Evolutionary conservation across 1,140 invertebrate species (phyloP).

Genomic region (Zaprionus ghesquierei): DNA sequence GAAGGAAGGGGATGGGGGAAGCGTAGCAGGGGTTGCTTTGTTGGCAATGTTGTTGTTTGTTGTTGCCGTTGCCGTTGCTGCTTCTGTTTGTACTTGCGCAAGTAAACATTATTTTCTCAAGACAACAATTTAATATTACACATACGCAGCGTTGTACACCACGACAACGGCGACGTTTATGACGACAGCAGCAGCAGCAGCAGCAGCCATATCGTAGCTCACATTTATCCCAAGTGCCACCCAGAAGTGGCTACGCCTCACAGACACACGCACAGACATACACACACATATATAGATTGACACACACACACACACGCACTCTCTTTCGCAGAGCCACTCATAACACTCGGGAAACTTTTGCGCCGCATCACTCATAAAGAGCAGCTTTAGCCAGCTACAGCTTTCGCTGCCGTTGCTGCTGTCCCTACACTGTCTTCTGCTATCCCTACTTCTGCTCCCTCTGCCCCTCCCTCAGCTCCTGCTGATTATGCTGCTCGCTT

Average conservation of each 20-base stretch:
- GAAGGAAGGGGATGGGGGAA: too few relatives aligned
- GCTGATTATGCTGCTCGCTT: background rate
- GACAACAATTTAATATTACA: slow-evolving; percentile 79
- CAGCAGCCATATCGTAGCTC: slow-evolving; percentile 34
- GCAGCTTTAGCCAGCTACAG: background rate
- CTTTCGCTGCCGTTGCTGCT: background rate
- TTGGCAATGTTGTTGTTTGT: slow-evolving; percentile 37
- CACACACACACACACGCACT: background rate
- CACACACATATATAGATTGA: too few relatives aligned
- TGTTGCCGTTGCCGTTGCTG: slow-evolving; percentile 24
- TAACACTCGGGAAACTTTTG: slow-evolving; percentile 58
- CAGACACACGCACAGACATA: background rate
- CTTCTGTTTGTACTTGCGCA: slow-evolving; percentile 55
- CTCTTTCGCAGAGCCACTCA: slow-evolving; percentile 8
- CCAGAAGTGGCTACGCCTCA: background rate
- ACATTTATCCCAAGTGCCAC: slow-evolving; percentile 33
- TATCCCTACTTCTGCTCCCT: background rate
- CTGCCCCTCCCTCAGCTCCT: background rate
- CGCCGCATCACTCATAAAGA: slow-evolving; percentile 63
- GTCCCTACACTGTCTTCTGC: background rate
- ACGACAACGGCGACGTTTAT: slow-evolving; percentile 23
- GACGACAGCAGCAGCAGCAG: too few relatives aligned
- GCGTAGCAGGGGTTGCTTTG: slow-evolving; percentile 7
- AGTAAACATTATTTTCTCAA: slow-evolving; percentile 75
- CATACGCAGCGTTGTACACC: slow-evolving; percentile 59